phyloP scores from a whole-genome alignment of 2,888 invertebrate genomes.

The Sturmia bella region DNA sequence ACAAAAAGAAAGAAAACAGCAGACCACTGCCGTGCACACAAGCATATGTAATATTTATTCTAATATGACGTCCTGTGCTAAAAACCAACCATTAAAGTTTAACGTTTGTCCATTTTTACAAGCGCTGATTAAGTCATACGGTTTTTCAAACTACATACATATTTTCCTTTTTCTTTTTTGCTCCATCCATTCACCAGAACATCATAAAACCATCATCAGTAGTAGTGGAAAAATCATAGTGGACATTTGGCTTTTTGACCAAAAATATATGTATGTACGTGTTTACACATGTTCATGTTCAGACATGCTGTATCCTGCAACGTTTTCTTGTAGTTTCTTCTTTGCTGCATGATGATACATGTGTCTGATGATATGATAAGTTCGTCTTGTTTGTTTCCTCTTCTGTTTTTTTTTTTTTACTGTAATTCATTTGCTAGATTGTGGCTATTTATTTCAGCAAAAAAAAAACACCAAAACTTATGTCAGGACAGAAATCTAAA shows the following conservation, averaged over 20 bases:
- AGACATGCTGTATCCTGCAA: background rate
- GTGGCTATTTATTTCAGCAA: conserved; percentile 42
- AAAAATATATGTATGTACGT: no score
- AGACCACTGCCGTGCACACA: conserved; percentile 20
- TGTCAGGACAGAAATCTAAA: conserved; percentile 7
- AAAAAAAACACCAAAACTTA: conserved; percentile 14
- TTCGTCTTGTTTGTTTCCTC: background rate
- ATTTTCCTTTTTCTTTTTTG: background rate
- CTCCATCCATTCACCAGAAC: conserved; percentile 5
- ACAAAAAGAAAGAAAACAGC: conserved; percentile 70
- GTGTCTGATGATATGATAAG: conserved; percentile 45
- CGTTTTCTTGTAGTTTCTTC: background rate
- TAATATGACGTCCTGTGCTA: conserved; percentile 3
- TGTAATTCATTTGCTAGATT: conserved; percentile 57
- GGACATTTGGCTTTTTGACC: conserved; percentile 47
- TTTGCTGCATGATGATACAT: conserved; percentile 22
- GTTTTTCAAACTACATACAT: conserved; percentile 32
- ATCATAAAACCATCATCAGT: conserved; percentile 53
- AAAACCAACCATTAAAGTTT: conserved; percentile 12
- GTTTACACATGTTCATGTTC: conserved; percentile 34
- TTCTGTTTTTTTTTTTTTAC: conserved; percentile 12
- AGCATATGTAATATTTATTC: background rate
- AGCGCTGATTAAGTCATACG: conserved; percentile 72
- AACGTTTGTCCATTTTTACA: conserved; percentile 11
- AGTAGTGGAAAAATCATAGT: conserved; percentile 33